Evolutionary conservation across 2,888 invertebrate genomes (phyloP), one percentile per base, ranked within the genome.

Genomic region (Cosmia trapezina): DNA sequence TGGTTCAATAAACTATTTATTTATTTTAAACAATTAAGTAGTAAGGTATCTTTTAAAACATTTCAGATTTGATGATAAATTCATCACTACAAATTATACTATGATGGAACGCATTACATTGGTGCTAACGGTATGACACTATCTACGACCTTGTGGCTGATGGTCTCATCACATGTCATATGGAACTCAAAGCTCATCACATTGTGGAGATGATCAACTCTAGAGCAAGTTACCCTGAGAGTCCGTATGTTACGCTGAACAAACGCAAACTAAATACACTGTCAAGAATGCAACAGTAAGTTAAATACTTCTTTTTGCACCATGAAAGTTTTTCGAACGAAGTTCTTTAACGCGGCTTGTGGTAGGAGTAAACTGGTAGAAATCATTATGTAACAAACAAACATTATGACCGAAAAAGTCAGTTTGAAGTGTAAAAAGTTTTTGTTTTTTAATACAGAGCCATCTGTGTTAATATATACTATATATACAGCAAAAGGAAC

Each of bases 121-220:
- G 98, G 97, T 80, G 98, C 98, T 71, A 98, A 89, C 94, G 98
- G 71, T 99, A 99, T 91, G 98, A 98, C 74, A 97, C 97, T 33
- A 97, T 99, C 45, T 97, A 98, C 81, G 98, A 98, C 79, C 94
- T 99, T 78, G 99, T 99, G 2, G 98, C 98, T 0, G 99, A 99
- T 92, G 99, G 99, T 0, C 97, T 99, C 7, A 98, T 99, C 72
- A 98, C 98, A n/a, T 98, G 98, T 92, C 98, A 98, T 90, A 97
- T 99, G 96, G 98, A 99, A 91, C 93, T 97, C 45, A 97, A 98
- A 89, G 99, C 99, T 0, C 98, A 98, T 6, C 97, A 98, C 74
- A 98, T 99, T 81, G 97, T 98, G 84, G 97, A 98, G 86, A 98
- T 99, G 96, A 98, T 99, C 91, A 98, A 98, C 88, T 97, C 98